Percentiles rank a stretch among this genome's conserved stretches.
Evolutionary conservation across 2,797 vertebrate genomes (phyloP).

Genomic region (Sebastes minor): DNA sequence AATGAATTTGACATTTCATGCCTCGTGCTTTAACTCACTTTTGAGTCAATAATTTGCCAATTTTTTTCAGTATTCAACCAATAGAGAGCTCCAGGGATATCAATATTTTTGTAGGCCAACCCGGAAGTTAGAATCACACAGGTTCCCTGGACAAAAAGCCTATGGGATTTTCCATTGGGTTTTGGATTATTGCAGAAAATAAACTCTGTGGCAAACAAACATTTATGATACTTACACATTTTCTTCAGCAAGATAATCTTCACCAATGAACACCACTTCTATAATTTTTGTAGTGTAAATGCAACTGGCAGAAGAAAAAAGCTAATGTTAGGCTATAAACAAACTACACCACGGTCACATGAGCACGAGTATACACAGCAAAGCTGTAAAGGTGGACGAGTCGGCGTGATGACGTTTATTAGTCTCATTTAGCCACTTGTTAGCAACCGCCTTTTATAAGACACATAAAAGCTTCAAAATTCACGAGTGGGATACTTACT

Average conservation of each 20-base stretch:
- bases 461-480: no score
- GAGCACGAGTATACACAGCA: no score
- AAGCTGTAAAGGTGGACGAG: no score
- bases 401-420: no score
- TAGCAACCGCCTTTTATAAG: no score
- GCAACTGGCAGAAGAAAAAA: not conserved
- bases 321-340: not conserved
- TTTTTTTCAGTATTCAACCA: not conserved
- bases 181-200: not conserved
- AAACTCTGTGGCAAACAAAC: not conserved
- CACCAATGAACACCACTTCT: not conserved
- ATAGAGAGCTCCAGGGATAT: not conserved
- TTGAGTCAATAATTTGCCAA: not conserved
- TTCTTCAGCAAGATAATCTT: no score
- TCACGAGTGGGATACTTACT: no score
- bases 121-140: not conserved
- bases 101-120: not conserved
- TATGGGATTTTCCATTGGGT: not conserved
- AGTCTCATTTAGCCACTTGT: no score
- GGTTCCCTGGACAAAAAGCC: not conserved
- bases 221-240: not conserved
- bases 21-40: not conserved
- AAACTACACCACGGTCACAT: accelerated
- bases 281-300: not conserved
- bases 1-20: not conserved